These are phyloP conservation scores for Plecotus auritus DNA, from an alignment of 2,113 vertebrate genomes.

Conservation along the genomic window DNA sequence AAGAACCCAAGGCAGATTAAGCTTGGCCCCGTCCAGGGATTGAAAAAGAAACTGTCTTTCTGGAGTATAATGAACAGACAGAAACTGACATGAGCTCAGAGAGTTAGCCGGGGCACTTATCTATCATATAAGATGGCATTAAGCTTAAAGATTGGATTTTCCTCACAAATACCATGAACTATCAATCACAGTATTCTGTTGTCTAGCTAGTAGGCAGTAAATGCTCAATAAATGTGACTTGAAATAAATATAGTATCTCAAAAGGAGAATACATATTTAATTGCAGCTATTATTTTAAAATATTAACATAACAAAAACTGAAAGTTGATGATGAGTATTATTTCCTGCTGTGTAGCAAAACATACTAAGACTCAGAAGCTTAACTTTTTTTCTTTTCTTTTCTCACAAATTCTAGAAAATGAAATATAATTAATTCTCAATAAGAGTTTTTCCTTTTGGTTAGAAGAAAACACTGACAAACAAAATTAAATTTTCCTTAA, in stretches of 20 bases:
- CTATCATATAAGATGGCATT: fast-evolving
- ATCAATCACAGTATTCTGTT: background rate
- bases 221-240: background rate
- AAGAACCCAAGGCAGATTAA: background rate
- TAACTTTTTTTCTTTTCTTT: constrained; percentile 26
- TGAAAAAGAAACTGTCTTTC: background rate
- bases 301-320: constrained; percentile 6
- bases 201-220: background rate
- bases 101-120: background rate
- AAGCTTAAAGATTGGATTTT: background rate
- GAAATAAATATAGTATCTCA: background rate
- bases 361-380: constrained; percentile 15
- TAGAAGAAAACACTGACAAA: constrained; percentile 58
- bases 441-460: constrained; percentile 67
- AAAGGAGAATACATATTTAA: constrained; percentile 10
- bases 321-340: constrained; percentile 11
- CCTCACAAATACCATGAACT: background rate
- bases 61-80: background rate
- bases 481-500: constrained; percentile 66
- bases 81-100: background rate
- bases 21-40: background rate
- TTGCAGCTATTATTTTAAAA: constrained; percentile 46
- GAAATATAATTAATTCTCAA: constrained; percentile 58
- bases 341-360: constrained; percentile 29
- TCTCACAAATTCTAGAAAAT: constrained; percentile 52